A percentile compares a stretch with the other conserved stretches of the same genome.
These are phyloP conservation scores for Sebastes baramenuke DNA, from an alignment of 2,797 vertebrate species.

Conservation along the genomic window DNA sequence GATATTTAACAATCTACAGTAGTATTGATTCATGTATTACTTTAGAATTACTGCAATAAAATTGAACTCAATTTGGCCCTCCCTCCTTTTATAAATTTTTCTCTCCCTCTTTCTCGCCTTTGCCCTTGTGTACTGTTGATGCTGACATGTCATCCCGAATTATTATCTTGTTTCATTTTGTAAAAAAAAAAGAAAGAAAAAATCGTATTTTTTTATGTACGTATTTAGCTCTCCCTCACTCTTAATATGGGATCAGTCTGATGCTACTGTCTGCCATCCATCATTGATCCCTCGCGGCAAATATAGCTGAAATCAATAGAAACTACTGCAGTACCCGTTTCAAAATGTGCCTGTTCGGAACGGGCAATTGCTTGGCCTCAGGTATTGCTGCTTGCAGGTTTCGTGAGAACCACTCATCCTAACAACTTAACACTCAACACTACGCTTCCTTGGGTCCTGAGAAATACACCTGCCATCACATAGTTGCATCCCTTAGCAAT, in stretches of 20 bases:
- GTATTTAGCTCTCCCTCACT: not conserved
- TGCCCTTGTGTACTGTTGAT: not conserved
- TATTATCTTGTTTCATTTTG: not conserved
- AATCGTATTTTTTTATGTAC: not conserved
- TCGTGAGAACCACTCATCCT: not conserved
- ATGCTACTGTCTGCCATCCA: slow-evolving; percentile 5
- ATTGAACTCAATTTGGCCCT: not conserved
- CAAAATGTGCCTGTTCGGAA: not conserved
- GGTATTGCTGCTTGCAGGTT: not conserved
- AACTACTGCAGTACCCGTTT: slow-evolving; percentile 7
- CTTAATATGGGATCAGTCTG: slow-evolving; percentile 8
- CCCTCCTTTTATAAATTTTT: not conserved
- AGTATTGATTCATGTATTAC: not conserved
- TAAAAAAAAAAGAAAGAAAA: no score
- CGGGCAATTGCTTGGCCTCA: not conserved
- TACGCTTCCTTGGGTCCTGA: not conserved
- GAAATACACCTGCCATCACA: not conserved
- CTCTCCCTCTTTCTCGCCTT: not conserved
- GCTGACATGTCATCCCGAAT: not conserved
- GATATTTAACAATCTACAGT: not conserved
- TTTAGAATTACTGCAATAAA: not conserved
- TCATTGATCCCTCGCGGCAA: slow-evolving; percentile 10
- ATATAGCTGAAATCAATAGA: slow-evolving; percentile 36
- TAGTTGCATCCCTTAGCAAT: no score
- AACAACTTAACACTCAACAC: not conserved